Evolutionary conservation across 1,140 invertebrate genomes (phyloP), one percentile per base, ranked within the genome.

Genomic region (Caenorhabditis inopinata): DNA sequence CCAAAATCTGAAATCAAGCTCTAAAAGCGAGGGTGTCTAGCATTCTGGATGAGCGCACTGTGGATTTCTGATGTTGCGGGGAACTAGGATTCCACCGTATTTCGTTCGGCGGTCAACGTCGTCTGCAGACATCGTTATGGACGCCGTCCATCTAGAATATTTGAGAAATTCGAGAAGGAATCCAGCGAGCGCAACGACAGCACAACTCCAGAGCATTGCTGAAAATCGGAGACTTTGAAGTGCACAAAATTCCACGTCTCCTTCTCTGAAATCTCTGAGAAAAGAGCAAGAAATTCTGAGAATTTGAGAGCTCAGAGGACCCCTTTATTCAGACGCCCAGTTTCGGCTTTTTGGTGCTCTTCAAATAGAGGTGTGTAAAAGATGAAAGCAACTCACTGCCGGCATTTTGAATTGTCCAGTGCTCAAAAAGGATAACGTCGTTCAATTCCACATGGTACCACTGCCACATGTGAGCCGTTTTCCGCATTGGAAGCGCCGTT

Each of bases 131-230:
- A 68, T 68, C 21, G 3, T 12, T 21, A 29, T 12, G 23, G 58
- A 68, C 16, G 32, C 32, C 58, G 32, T 18, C 58, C 58, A 68
- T 42, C 32, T 38, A 0, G 58, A 68, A 68, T 68, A 68, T 68
- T 38, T 68, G n/a, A 68, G n/a, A 68, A 68, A 68, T 68, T 68
- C 58, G 0, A 68, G 58, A 21, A 68, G 32, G 23, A 68, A 21
- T 21, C 58, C 58, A 38, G 32, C 58, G n/a, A 68, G 38, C 21
- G 29, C 58, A 9, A 68, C 58, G 11, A 68, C 58, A 9, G 38
- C 35, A 42, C 58, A 68, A 42, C 58, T 68, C 58, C 58, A 68
- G 23, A 68, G 18, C 58, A 68, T 68, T 7, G 58, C 58, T 68
- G 32, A 68, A 68, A 68, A 68, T 16, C 12, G 3, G 7, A 7